These are phyloP conservation scores for Protobothrops mucrosquamatus DNA, from an alignment of 2,113 vertebrate species.

Conservation along the genomic window DNA sequence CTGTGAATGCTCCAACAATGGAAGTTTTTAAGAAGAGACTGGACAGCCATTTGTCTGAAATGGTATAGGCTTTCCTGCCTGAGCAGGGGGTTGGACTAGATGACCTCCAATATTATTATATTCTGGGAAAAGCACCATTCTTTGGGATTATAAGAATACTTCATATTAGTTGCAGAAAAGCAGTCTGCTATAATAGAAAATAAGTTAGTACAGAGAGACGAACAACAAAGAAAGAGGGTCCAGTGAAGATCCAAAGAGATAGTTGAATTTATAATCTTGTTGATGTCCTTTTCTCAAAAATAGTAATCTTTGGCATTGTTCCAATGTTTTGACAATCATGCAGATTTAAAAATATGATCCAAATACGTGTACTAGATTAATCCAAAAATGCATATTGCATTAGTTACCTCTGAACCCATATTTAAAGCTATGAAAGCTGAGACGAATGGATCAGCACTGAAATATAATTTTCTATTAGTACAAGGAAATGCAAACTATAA, in stretches of 20 bases:
- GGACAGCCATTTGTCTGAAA: no score
- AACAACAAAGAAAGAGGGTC: not conserved
- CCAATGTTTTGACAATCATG: not conserved
- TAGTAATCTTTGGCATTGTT: not conserved
- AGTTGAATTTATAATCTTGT: not conserved
- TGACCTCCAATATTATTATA: no score
- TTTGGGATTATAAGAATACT: not conserved
- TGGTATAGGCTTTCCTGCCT: no score
- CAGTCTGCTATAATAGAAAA: not conserved
- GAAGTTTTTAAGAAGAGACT: no score
- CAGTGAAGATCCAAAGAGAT: not conserved
- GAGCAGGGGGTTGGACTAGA: no score
- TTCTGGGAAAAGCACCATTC: not conserved
- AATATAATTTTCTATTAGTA: not conserved
- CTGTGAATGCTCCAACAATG: no score
- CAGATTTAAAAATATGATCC: not conserved
- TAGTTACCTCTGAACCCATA: not conserved
- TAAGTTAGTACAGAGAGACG: not conserved
- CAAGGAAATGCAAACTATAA: not conserved
- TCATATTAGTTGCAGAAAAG: not conserved
- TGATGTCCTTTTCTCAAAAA: not conserved
- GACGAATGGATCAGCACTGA: not conserved
- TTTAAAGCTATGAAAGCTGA: not conserved
- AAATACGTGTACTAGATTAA: not conserved
- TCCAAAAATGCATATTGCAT: not conserved